Evolutionary conservation across 2,888 invertebrate species (phyloP).

Genomic region (Drymonia ruficornis): DNA sequence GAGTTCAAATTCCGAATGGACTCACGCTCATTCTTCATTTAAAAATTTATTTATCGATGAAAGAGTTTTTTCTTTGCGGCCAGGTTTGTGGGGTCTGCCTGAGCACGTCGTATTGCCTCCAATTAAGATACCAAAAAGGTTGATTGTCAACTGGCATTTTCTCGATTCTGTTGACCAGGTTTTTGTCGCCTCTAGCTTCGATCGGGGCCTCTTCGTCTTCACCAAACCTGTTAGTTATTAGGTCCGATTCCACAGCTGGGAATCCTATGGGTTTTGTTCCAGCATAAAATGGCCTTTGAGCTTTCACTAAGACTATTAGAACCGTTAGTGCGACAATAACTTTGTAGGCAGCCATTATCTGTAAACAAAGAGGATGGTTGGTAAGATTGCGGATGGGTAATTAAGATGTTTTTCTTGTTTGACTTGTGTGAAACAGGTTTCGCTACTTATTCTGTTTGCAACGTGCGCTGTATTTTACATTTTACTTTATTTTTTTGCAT

Average conservation of each 20-base stretch:
- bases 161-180: slow-evolving; percentile 83
- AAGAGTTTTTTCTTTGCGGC: slow-evolving; percentile 55
- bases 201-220: slow-evolving; percentile 77
- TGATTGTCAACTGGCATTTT: slow-evolving; percentile 85
- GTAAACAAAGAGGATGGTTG: slow-evolving; percentile 29
- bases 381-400: slow-evolving; percentile 10
- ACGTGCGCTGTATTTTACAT: not conserved
- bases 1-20: not conserved
- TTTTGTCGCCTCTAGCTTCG: slow-evolving; percentile 84
- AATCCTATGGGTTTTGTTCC: slow-evolving; percentile 85
- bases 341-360: slow-evolving; percentile 56
- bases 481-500: not conserved
- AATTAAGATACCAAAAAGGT: slow-evolving; percentile 89
- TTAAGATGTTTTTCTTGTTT: slow-evolving; percentile 1
- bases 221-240: slow-evolving; percentile 80
- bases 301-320: slow-evolving; percentile 54
- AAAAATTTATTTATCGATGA: slow-evolving; percentile 33
- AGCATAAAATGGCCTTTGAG: slow-evolving; percentile 88
- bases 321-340: slow-evolving; percentile 48
- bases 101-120: slow-evolving; percentile 84
- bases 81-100: slow-evolving; percentile 67
- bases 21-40: not conserved
- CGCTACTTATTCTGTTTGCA: not conserved
- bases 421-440: slow-evolving; percentile 18
- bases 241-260: slow-evolving; percentile 76